A percentile compares a stretch with the other conserved stretches of the same genome.
These are phyloP conservation scores for Emys orbicularis DNA, from an alignment of 2,797 vertebrate genomes.

Conservation along the genomic window DNA sequence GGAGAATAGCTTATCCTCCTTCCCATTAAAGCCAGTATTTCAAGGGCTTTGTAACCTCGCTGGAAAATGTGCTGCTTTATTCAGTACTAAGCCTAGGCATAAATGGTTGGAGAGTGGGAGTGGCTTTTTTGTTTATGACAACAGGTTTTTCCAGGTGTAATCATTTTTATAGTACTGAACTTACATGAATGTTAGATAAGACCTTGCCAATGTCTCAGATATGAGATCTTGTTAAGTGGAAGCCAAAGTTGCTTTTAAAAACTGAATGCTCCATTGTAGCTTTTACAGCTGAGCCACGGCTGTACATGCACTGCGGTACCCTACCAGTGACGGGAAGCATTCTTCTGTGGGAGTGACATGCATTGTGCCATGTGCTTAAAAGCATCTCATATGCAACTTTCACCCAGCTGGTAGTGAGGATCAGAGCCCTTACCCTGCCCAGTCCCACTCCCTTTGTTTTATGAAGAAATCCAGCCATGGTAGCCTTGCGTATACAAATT, in stretches of 20 bases:
- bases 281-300: neutral
- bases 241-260: neutral
- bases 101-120: neutral
- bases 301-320: neutral
- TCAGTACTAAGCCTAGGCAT: neutral
- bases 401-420: neutral
- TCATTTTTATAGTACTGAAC: neutral
- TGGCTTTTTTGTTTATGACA: neutral
- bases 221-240: neutral
- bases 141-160: neutral
- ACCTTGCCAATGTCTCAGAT: neutral
- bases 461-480: neutral
- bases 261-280: neutral
- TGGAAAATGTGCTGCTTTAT: neutral
- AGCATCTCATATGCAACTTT: neutral
- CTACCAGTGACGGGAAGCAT: neutral
- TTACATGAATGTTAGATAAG: neutral
- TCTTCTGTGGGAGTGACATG: neutral
- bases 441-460: neutral
- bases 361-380: neutral
- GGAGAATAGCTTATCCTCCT: neutral
- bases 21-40: neutral
- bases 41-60: neutral
- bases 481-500: rapidly evolving
- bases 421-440: neutral